Conservation (phyloP, 2,113 vertebrate genomes). For the Syngnathoides biaculeatus region DNA sequence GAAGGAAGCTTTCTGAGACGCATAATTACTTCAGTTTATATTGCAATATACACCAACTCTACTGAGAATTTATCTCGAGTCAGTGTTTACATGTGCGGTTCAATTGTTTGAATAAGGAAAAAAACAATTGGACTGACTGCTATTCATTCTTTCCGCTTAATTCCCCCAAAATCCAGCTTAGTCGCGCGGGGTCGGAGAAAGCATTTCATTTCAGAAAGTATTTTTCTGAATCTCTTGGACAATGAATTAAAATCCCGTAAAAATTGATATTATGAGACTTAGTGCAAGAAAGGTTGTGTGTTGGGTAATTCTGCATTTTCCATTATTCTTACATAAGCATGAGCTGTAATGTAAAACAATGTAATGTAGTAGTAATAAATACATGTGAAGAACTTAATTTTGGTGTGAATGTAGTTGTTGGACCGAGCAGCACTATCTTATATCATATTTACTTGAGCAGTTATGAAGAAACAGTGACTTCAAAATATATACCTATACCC, state of each 20-base stretch:
- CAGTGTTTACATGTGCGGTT: conserved; percentile 22
- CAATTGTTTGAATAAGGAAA: conserved; percentile 21
- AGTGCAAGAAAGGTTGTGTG: conserved; percentile 29
- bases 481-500: conserved; percentile 8
- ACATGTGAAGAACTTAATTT: too few species aligned
- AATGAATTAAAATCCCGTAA: conserved; percentile 54
- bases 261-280: conserved; percentile 49
- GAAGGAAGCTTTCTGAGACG: not conserved
- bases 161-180: conserved; percentile 20
- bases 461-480: conserved; percentile 39
- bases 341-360: conserved; percentile 11
- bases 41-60: conserved; percentile 18
- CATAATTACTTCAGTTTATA: conserved; percentile 18
- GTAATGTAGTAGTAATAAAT: too few species aligned
- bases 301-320: conserved; percentile 34
- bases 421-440: conserved; percentile 8
- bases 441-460: conserved; percentile 34
- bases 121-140: conserved; percentile 25
- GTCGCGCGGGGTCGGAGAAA: conserved; percentile 26
- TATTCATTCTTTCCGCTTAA: conserved; percentile 34
- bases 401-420: not conserved
- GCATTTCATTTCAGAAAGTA: conserved; percentile 49
- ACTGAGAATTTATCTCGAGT: conserved; percentile 18
- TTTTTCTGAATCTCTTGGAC: conserved; percentile 39
- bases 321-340: conserved; percentile 53